Conservation (phyloP, 2,888 invertebrate species). For the Amblyjoppa proteus region DNA sequence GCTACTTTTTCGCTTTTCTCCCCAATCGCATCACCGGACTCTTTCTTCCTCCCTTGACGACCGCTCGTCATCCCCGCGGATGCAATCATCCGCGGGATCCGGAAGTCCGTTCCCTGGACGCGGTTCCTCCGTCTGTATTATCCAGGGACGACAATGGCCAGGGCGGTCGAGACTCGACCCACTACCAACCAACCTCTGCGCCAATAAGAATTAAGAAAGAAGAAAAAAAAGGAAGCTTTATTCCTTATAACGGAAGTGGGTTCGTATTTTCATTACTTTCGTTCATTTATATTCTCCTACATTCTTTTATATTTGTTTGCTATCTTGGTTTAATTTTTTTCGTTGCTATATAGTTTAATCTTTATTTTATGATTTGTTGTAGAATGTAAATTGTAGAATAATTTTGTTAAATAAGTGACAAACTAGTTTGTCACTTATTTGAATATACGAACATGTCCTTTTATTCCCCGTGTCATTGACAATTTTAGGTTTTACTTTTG, state of each 20-base stretch:
- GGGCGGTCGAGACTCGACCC: not conserved
- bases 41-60: not conserved
- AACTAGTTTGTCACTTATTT: too few relatives aligned
- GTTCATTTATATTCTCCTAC: too few relatives aligned
- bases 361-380: too few relatives aligned
- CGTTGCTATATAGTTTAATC: too few relatives aligned
- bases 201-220: not conserved
- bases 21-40: not conserved
- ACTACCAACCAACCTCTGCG: not conserved
- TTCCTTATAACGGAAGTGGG: not conserved
- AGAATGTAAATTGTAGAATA: too few relatives aligned
- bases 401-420: too few relatives aligned
- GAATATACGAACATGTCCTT: too few relatives aligned
- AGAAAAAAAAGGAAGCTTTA: not conserved
- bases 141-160: not conserved
- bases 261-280: too few relatives aligned
- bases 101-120: slow-evolving; percentile 14
- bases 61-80: not conserved
- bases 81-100: not conserved
- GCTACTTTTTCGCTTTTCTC: not conserved
- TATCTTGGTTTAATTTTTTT: too few relatives aligned
- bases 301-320: too few relatives aligned
- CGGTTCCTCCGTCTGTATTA: not conserved
- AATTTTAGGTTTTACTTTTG: too few relatives aligned
- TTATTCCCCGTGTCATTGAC: too few relatives aligned